Conservation (phyloP, 2,888 invertebrate species). For the Nomada goodeniana region DNA sequence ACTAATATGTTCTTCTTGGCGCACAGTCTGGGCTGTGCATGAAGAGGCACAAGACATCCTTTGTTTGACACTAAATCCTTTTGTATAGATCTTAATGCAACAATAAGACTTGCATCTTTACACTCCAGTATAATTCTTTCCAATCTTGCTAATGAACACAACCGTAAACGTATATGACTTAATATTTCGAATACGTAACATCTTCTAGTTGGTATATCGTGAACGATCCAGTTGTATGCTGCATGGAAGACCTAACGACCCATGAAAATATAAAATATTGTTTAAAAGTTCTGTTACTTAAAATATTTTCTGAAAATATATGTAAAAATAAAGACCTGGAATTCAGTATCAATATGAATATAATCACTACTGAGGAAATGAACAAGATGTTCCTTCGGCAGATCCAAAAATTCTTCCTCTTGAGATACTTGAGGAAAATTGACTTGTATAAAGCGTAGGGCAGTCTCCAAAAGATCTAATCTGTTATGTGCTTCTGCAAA, state of each 20-base stretch:
- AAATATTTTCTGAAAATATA: neutral
- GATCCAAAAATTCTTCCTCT: conserved; percentile 94
- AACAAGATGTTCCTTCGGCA: conserved; percentile 91
- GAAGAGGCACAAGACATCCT: conserved; percentile 91
- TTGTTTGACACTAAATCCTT: conserved; percentile 91
- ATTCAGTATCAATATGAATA: conserved; percentile 94
- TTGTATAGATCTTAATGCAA: conserved; percentile 92
- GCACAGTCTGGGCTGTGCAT: conserved; percentile 92
- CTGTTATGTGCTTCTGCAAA: conserved; percentile 96
- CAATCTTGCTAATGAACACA: conserved; percentile 92
- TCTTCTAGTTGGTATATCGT: conserved; percentile 91
- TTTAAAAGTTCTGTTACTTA: neutral
- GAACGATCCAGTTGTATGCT: conserved; percentile 94
- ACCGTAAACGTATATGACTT: conserved; percentile 91
- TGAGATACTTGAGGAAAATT: conserved; percentile 92
- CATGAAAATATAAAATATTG: neutral
- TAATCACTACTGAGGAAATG: conserved; percentile 93
- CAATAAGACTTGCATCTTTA: conserved; percentile 92
- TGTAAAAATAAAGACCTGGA: conserved; percentile 87
- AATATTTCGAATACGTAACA: conserved; percentile 95
- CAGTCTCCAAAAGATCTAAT: conserved; percentile 90
- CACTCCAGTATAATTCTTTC: conserved; percentile 92
- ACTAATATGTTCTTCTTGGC: conserved; percentile 95
- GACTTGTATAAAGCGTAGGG: conserved; percentile 92
- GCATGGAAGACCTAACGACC: conserved; percentile 90